Evolutionary conservation across 2,888 invertebrate genomes (phyloP).

Genomic region (Atethmia centrago): DNA sequence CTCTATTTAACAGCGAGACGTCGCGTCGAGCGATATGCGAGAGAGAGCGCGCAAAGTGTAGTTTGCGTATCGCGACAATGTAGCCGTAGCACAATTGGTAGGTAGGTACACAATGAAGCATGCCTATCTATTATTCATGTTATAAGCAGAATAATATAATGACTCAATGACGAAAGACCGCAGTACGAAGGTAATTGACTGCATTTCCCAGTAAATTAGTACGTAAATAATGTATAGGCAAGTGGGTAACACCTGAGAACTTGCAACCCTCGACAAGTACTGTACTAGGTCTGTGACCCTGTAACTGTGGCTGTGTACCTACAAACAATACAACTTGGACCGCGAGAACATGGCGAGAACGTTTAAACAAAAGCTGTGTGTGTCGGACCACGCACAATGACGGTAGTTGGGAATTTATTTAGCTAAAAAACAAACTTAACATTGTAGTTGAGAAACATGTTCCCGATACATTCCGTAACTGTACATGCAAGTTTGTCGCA

Average conservation of each 20-base stretch:
- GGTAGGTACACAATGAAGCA: background rate
- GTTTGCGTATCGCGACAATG: no score
- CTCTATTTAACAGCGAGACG: no score
- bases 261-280: background rate
- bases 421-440: no score
- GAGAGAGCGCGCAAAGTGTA: no score
- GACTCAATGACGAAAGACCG: background rate
- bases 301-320: background rate
- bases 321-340: background rate
- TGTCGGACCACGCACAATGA: no score
- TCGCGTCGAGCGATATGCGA: no score
- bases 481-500: no score
- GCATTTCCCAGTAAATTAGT: slow-evolving; percentile 3
- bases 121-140: background rate
- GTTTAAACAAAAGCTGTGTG: slow-evolving; percentile 6
- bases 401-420: no score
- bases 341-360: background rate
- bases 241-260: slow-evolving; percentile 1
- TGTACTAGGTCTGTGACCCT: background rate
- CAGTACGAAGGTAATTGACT: background rate
- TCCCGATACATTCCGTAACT: no score
- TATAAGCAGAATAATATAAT: background rate
- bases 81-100: no score
- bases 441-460: no score
- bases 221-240: background rate